These are phyloP conservation scores for Uropetala carovei DNA, from an alignment of 2,888 invertebrate species.

Conservation along the genomic window DNA sequence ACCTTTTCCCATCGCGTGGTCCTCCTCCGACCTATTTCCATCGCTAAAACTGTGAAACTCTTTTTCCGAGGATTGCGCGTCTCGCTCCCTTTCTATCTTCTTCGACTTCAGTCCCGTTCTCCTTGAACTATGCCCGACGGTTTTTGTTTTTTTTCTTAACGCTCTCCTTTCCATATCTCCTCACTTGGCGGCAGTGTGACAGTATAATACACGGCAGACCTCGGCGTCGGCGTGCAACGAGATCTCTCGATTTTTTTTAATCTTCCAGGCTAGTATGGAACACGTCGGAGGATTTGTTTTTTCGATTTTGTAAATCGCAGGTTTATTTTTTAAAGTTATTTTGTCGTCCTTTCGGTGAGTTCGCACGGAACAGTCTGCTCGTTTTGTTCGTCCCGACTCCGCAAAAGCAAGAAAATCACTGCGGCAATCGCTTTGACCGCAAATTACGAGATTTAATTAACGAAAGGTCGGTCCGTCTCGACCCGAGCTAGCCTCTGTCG, in stretches of 20 bases:
- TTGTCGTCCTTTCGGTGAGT: background rate
- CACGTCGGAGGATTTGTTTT: background rate
- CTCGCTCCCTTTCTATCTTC: no score
- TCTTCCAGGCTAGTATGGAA: background rate
- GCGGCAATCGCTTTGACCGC: background rate
- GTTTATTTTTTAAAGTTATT: background rate
- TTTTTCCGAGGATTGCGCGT: background rate
- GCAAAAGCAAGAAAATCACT: background rate
- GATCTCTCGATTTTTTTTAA: background rate
- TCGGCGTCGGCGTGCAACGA: background rate
- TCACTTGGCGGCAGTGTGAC: background rate
- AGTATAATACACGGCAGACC: background rate
- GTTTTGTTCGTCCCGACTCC: background rate
- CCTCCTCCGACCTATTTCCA: background rate
- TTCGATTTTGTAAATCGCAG: background rate
- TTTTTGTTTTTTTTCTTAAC: no score
- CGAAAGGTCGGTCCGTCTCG: background rate
- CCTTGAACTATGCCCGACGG: no score
- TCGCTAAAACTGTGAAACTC: background rate
- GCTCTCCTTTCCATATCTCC: no score
- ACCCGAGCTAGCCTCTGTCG: background rate
- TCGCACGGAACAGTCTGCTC: background rate
- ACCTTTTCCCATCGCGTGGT: background rate
- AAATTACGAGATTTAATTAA: conserved; percentile 17
- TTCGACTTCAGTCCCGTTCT: no score